Base-by-base conservation (phyloP, 2,797 vertebrate genomes). In the Acrocephalus scirpaceus region DNA sequence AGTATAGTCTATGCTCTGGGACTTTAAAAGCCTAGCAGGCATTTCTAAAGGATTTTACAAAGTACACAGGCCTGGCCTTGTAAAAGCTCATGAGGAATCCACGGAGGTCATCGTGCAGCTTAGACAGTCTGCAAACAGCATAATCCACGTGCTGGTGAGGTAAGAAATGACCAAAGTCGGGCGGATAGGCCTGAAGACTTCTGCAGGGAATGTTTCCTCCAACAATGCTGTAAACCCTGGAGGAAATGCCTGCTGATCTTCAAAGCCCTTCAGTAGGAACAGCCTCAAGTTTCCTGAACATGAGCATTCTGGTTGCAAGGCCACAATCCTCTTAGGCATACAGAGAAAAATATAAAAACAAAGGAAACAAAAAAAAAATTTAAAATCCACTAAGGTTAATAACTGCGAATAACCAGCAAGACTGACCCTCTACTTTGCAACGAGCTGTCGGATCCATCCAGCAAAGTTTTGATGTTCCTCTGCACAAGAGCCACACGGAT, bases 221-320 rank as follows among this genome's bases (percentile, higher is more conserved):
- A 93, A 81, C 90, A 96, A 48, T 65, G 94, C 86, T 74, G 86
- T 61, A 92, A 94, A 92, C 71, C 67, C 71, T 87, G 61, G 73
- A 96, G 95, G 94, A 96, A 96, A 95, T 61, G 90, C 88, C 96
- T 97, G 96, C 94, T 97, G 96, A 96, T 96, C 96, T 97, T 96
- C 95, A 96, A 96, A 96, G 95, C 83, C 87, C 61, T 82, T 87
- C 81, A 74, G 80, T 5, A 81, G 91, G 76, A 95, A 93, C 84
- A 95, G 88, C 76, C 71, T 80, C 44, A 92, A 93, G 88, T 97
- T 96, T 96, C 90, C 91, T 95, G 88, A 96, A 96, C 79, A 81
- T 9, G 56, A 96, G 73, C 62, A 84, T 57, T 96, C 83, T 92
- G 88, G 70, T 90, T 89, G 67, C 5, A 3, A 90, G 86, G 77